A percentile compares a stretch with the other conserved stretches of the same genome.
phyloP scores from a whole-genome alignment of 2,888 invertebrate species.

The Synergus japonicus region DNA sequence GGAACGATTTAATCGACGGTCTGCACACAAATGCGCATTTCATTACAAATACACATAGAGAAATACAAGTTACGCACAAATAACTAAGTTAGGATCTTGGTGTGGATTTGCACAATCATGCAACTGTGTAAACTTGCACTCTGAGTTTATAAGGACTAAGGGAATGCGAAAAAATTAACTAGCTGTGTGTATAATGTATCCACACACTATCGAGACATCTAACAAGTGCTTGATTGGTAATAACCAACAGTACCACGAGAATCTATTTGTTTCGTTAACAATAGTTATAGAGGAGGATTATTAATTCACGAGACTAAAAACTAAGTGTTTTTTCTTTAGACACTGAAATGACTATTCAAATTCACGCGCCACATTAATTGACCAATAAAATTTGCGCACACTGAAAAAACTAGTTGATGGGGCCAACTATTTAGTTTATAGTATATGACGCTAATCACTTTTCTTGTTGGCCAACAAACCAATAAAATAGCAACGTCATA shows the following conservation, averaged over 20 bases:
- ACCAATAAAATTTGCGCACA: no score
- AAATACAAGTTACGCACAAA: slow-evolving; percentile 12
- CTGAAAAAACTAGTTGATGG: no score
- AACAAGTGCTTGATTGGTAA: slow-evolving; percentile 24
- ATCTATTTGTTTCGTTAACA: slow-evolving; percentile 6
- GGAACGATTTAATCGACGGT: slow-evolving; percentile 64
- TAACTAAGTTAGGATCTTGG: slow-evolving; percentile 3
- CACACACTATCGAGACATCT: neutral
- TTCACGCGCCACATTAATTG: no score
- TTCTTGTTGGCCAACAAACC: no score
- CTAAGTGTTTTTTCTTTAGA: no score
- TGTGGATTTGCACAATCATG: slow-evolving; percentile 5
- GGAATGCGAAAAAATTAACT: slow-evolving; percentile 24
- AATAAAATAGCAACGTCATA: no score
- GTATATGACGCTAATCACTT: no score
- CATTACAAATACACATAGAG: slow-evolving; percentile 5
- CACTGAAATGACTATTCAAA: no score
- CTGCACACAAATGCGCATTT: slow-evolving; percentile 48
- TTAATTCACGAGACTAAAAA: no score
- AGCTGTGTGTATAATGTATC: slow-evolving; percentile 10
- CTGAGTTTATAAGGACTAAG: slow-evolving; percentile 10
- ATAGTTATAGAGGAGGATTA: no score
- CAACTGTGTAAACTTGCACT: neutral
- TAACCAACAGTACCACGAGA: slow-evolving; percentile 5
- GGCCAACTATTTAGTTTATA: no score